phyloP scores from a whole-genome alignment of 1,140 invertebrate species.

The Scaptodrosophila lebanonensis region DNA sequence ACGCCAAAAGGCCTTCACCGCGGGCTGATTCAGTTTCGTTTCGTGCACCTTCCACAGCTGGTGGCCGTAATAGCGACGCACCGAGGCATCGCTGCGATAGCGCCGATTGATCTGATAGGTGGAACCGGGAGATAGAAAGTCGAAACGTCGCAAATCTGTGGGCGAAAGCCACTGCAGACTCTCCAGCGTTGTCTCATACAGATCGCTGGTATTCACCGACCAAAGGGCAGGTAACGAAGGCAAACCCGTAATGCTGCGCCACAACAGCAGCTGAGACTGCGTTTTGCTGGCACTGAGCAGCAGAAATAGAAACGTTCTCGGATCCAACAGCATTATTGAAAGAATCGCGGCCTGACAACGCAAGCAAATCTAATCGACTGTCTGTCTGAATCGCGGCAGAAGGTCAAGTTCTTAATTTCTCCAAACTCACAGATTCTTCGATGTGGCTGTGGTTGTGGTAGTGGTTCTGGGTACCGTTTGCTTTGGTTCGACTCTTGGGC shows the following conservation, averaged over 20 bases:
- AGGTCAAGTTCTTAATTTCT: constrained; percentile 25
- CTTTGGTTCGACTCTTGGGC: too few relatives aligned
- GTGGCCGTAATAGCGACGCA: constrained; percentile 53
- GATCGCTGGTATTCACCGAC: constrained; percentile 48
- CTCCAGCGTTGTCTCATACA: constrained; percentile 64
- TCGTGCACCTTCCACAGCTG: constrained; percentile 72
- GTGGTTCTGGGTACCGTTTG: neutral
- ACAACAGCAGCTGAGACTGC: constrained; percentile 24
- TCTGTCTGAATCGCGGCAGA: constrained; percentile 7
- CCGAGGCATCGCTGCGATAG: constrained; percentile 49
- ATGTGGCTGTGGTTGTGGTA: neutral
- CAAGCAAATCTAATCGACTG: constrained; percentile 26
- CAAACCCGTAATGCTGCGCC: constrained; percentile 49
- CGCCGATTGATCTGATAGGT: constrained; percentile 69
- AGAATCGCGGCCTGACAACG: constrained; percentile 20
- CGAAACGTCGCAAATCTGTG: constrained; percentile 53
- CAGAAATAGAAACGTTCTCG: constrained; percentile 13
- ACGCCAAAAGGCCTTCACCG: constrained; percentile 41
- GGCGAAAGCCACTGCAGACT: constrained; percentile 65
- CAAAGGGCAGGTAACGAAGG: constrained; percentile 34
- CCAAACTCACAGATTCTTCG: neutral
- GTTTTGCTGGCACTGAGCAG: constrained; percentile 6
- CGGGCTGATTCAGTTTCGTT: constrained; percentile 34
- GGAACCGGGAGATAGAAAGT: constrained; percentile 57
- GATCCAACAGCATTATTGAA: neutral